Base-by-base conservation (phyloP, 2,113 vertebrate genomes). In the Spermophilus dauricus region DNA sequence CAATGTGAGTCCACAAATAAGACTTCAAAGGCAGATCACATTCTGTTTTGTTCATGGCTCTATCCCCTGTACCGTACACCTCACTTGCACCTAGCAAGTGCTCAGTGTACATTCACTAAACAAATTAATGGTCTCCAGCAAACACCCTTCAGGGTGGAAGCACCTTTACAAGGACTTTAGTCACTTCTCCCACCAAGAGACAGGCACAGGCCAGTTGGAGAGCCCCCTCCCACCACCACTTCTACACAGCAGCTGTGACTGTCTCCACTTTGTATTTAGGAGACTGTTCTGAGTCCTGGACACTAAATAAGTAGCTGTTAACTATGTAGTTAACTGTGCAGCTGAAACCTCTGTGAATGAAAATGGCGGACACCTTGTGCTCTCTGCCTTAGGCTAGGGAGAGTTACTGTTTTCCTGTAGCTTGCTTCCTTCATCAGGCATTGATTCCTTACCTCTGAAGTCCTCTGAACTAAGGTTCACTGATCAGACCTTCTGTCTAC, bases 1-100 rank as follows among this genome's bases (percentile, higher is more conserved):
- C 86, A n/a, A 61, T 0, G 2, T 30, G 80, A 94, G 37, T 86
- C 48, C 39, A 86, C 63, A 89, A 83, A 96, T 56, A 89, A 73
- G 76, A 94, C 80, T 70, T 89, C 83, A 87, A 86, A 93, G 51
- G 70, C 65, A 93, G 81, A 96, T 24, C 32, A 8, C 14, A 76
- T 12, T 84, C 76, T 58, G 12, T 58, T 72, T 81, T 39, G 61
- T 37, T 93, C 51, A 32, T 2, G 8, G 53, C 63, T 73, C 67
- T 78, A 32, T 12, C 37, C 53, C 73, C 51, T 4, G 26, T 32
- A 92, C 63, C 16, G 12, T 17, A 58, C 53, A 53, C 28, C 0
- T 2, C 0, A 0, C 51, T 28, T 69, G 53, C 24, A 42, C 48
- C 97, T 80, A 88, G 91, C 72, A 67, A 58, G 51, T 45, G 53